Base-by-base conservation (phyloP, 2,888 invertebrate species). In the Ptychoptera albimana region DNA sequence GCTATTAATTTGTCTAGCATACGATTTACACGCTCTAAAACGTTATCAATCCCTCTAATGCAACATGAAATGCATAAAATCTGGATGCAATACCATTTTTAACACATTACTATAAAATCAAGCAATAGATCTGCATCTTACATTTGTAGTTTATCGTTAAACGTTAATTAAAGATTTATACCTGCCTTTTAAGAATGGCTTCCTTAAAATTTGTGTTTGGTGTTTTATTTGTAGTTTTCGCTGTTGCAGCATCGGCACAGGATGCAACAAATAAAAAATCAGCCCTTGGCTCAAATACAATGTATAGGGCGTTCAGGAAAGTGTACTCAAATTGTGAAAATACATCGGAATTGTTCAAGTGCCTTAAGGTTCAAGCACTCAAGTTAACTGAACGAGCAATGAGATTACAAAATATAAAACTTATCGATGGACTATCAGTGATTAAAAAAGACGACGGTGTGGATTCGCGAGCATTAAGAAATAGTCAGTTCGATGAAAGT, bases 281-380 rank as follows among this genome's bases (percentile, higher is more conserved):
- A 31, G 1, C n/a, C 8, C 14, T 15, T 7, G 3, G 31, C 13
- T 32, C 31, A 40, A 31, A 10, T 15, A 14, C 40, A 38, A 36
- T 41, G 2, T 47, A 60, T 14, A 58, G 58, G 43, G 60, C 58
- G 0, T 46, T 64, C n/a, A 57, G 57, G n/a, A 63, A 63, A 43
- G 54, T 65, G 2, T 62, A 60, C 45, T 55, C 53, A 15, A 74
- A 75, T 57, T 82, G 82, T 59, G 72, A 74, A 51, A 66, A 68
- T 48, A 72, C 74, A 39, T 70, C 74, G 49, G 76, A 81, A 55
- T 67, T 79, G 43, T 62, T 77, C 51, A 77, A 77, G 68, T 83
- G 82, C 57, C 69, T 82, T 52, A 82, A 82, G 63, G 67, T 81
- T 45, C 77, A 80, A 57, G 77, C 78, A 1, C 66, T 77, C 1